A percentile compares a stretch with the other conserved stretches of the same genome.
Conservation (phyloP, 1,140 invertebrate genomes). For the Drosophila orosa region DNA sequence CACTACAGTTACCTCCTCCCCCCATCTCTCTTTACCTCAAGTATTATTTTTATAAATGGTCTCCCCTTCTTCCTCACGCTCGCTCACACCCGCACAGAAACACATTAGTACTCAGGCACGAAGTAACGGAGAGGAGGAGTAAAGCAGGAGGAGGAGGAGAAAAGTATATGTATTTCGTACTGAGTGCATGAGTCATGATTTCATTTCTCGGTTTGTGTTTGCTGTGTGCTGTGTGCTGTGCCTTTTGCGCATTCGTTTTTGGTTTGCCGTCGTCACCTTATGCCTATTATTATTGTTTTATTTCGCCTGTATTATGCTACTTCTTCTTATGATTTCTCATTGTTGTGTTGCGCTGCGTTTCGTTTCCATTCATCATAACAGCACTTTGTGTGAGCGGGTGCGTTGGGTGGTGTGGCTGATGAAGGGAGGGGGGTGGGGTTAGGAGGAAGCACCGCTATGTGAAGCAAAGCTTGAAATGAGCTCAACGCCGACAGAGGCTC, state of each 20-base stretch:
- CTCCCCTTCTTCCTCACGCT: slow-evolving; percentile 15
- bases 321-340: slow-evolving; percentile 75
- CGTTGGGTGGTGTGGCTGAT: neutral
- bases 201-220: slow-evolving; percentile 38
- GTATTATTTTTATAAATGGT: slow-evolving; percentile 73
- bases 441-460: slow-evolving; percentile 66
- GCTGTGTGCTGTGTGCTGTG: slow-evolving; percentile 36
- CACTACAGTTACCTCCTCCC: slow-evolving; percentile 8
- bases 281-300: slow-evolving; percentile 80
- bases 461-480: slow-evolving; percentile 69
- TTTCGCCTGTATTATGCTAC: slow-evolving; percentile 53
- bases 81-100: slow-evolving; percentile 53
- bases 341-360: slow-evolving; percentile 64
- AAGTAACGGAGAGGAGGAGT: slow-evolving; percentile 49
- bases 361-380: slow-evolving; percentile 80
- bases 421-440: neutral
- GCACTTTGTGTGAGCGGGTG: slow-evolving; percentile 50
- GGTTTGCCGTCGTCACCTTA: slow-evolving; percentile 77
- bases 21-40: slow-evolving; percentile 28
- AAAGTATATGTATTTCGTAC: slow-evolving; percentile 53
- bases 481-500: slow-evolving; percentile 44
- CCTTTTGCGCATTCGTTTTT: slow-evolving; percentile 77
- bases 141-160: slow-evolving; percentile 17
- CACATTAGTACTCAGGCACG: slow-evolving; percentile 80
- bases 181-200: slow-evolving; percentile 78